Percentiles rank a stretch among this genome's conserved stretches.
Evolutionary conservation across 1,140 invertebrate genomes (phyloP).

Genomic region (Ruditapes philippinarum): DNA sequence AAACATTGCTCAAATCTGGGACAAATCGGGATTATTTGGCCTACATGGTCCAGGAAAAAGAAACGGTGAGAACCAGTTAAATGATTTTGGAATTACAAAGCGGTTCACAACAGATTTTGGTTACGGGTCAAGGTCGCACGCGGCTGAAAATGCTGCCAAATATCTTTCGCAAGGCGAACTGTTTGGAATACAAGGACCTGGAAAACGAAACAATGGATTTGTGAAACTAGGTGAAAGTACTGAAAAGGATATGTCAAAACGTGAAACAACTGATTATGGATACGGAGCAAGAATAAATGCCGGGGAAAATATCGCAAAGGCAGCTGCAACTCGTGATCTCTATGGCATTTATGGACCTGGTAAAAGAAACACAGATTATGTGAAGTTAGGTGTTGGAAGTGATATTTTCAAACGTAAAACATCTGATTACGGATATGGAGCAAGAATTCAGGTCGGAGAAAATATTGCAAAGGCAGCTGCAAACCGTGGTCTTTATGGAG

Average conservation of each 20-base stretch:
- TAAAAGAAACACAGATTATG: background rate
- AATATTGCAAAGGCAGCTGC: no score
- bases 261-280: background rate
- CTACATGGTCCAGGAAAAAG: constrained; percentile 22
- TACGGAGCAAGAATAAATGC: background rate
- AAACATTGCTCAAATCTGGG: background rate
- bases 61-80: background rate
- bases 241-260: background rate
- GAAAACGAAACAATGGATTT: background rate
- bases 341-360: background rate
- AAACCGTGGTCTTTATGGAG: background rate
- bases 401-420: no score
- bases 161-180: background rate
- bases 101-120: background rate
- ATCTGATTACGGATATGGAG: no score
- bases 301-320: background rate
- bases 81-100: background rate
- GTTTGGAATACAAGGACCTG: constrained; percentile 12
- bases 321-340: background rate
- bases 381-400: no score
- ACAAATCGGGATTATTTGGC: background rate
- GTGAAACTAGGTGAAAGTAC: background rate
- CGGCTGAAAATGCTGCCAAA: background rate
- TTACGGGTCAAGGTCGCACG: background rate
- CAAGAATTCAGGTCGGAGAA: no score